phyloP scores from a whole-genome alignment of 1,140 invertebrate species.

The Lepidurus arcticus region DNA sequence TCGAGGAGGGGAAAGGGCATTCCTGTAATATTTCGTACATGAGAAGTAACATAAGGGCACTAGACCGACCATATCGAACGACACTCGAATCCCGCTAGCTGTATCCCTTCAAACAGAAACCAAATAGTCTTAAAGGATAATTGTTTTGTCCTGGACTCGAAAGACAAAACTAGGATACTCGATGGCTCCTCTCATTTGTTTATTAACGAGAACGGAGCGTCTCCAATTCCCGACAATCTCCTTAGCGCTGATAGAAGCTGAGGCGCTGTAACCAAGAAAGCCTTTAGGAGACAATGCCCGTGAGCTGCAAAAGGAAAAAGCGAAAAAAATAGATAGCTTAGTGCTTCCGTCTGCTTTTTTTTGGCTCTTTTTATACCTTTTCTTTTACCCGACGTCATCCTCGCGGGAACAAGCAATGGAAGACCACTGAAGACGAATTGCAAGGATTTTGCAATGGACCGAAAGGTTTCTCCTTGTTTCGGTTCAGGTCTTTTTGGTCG shows the following conservation, averaged over 20 bases:
- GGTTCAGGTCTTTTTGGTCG: not conserved
- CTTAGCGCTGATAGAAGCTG: not conserved
- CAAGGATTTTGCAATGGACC: slow-evolving; percentile 14
- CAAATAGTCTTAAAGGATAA: not conserved
- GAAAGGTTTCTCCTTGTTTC: not conserved
- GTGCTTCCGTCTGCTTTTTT: not conserved
- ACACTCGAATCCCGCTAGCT: not conserved
- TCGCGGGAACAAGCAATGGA: not conserved
- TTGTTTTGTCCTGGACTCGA: not conserved
- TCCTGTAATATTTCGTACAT: not conserved
- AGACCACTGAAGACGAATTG: not conserved
- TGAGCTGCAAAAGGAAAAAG: not conserved
- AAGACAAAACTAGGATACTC: not conserved
- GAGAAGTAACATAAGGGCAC: not conserved
- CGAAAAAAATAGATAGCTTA: slow-evolving; percentile 1
- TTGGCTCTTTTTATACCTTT: not conserved
- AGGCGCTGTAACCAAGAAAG: slow-evolving; percentile 10
- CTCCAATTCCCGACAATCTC: slow-evolving; percentile 14
- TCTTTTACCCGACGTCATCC: not conserved
- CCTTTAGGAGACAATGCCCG: not conserved
- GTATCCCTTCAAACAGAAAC: not conserved
- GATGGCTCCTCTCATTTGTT: not conserved
- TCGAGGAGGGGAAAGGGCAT: not conserved
- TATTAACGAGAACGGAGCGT: not conserved
- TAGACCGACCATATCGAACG: not conserved